These are phyloP conservation scores for Aplochiton taeniatus DNA, from an alignment of 2,797 vertebrate species.

Conservation along the genomic window DNA sequence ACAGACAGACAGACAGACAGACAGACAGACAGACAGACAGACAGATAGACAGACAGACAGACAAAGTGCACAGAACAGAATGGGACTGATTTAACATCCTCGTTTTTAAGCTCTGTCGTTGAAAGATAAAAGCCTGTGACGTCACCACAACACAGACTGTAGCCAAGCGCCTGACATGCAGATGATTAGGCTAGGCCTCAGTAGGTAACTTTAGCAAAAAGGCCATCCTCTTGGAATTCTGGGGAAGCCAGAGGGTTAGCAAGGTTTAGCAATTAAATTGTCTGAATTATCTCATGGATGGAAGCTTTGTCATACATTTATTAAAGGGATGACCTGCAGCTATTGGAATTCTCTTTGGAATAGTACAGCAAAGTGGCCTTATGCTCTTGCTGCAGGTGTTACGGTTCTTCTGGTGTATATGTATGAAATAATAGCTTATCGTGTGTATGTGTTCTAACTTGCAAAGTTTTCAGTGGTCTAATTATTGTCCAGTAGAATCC, in stretches of 20 bases:
- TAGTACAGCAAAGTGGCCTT: too few relatives aligned
- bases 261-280: not conserved
- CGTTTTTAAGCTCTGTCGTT: constrained; percentile 36
- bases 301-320: too few relatives aligned
- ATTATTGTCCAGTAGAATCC: too few relatives aligned
- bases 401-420: too few relatives aligned
- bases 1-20: constrained; percentile 6
- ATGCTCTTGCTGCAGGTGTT: too few relatives aligned
- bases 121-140: constrained; percentile 42
- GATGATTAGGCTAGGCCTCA: constrained; percentile 26
- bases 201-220: constrained; percentile 21
- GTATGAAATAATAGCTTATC: too few relatives aligned
- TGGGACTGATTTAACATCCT: constrained; percentile 43
- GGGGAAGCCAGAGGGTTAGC: constrained; percentile 1
- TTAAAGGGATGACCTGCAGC: too few relatives aligned
- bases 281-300: not conserved
- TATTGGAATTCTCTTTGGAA: too few relatives aligned
- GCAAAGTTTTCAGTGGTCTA: too few relatives aligned
- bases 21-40: constrained; percentile 1
- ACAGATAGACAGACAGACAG: constrained; percentile 23
- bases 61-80: constrained; percentile 39
- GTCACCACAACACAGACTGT: constrained; percentile 29
- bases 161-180: constrained; percentile 25
- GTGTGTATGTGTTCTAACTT: too few relatives aligned
- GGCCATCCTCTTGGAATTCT: constrained; percentile 12